Base-by-base conservation (phyloP, 2,797 vertebrate genomes). In the Coendou prehensilis region DNA sequence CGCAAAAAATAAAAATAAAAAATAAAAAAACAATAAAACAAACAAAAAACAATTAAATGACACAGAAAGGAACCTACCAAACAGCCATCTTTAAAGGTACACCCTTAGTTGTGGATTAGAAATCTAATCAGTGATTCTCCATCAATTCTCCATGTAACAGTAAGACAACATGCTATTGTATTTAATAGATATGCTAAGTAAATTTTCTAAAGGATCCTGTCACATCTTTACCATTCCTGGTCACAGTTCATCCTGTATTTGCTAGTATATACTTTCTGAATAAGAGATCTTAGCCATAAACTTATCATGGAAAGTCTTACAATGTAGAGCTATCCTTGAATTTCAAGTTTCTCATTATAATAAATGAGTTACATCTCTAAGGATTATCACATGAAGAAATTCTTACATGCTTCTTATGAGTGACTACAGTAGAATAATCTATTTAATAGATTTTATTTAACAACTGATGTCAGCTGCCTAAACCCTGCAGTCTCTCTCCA, bases 301-400 rank as follows among this genome's bases (percentile, higher is more conserved):
- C 47, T 69, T 89, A 94, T 83, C 22, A 37, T 30, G 26, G 1
- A 73, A 91, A 52, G 30, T 94, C 92, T 95, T 91, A 91, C 7
- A 89, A 52, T 23, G 30, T 59, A 80, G 15, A 91, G 15, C 20
- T 95, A 5, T 78, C 26, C 80, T 23, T 71, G 37, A 93, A 75
- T 96, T 94, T 79, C 22, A 89, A 95, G 15, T 69, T 90, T 90
- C 50, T 94, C 57, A 92, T 76, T 69, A 78, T 6, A 88, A 52
- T 82, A 94, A 81, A 76, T 86, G 56, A 92, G 52, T 71, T 89
- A 87, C 47, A 85, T 14, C 59, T 63, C 41, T 97, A 91, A 94
- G 41, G 10, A 20, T 95, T 81, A 64, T 87, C 76, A 37, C 9
- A 47, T 41, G 52, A 97, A 88, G 71, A 30, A 76, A 63, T 61